A percentile compares a stretch with the other conserved stretches of the same genome.
phyloP scores from a whole-genome alignment of 2,113 vertebrate genomes.

The Puntigrus tetrazona region DNA sequence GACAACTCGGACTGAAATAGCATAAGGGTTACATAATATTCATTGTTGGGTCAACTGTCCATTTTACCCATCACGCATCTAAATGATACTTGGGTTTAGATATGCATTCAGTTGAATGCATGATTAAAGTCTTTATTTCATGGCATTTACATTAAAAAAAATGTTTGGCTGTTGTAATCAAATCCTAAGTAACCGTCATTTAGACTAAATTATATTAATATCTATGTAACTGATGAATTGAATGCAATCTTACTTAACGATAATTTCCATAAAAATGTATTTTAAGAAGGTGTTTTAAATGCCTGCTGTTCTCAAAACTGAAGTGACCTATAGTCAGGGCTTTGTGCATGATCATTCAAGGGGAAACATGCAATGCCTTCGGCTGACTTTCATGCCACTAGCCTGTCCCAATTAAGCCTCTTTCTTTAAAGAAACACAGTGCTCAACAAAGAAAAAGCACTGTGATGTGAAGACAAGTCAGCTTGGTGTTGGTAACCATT shows the following conservation, averaged over 20 bases:
- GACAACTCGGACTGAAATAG: not conserved
- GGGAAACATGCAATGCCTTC: slow-evolving; percentile 21
- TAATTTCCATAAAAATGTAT: not conserved
- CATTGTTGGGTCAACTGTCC: not conserved
- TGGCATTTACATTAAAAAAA: not conserved
- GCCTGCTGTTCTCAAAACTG: not conserved
- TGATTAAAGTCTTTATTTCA: not conserved
- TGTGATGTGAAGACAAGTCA: not conserved
- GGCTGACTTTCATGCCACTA: slow-evolving; percentile 36
- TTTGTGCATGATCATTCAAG: slow-evolving; percentile 42
- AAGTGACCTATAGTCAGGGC: slow-evolving; percentile 17
- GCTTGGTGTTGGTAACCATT: not conserved
- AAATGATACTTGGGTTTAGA: not conserved
- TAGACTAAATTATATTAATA: not conserved
- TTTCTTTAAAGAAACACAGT: slow-evolving; percentile 22
- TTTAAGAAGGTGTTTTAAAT: slow-evolving; percentile 9
- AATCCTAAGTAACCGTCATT: not conserved
- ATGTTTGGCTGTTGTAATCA: not conserved
- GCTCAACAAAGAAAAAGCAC: not conserved
- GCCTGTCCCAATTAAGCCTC: slow-evolving; percentile 34
- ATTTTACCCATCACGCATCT: not conserved
- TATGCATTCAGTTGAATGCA: not conserved
- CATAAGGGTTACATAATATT: not conserved
- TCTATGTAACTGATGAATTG: not conserved
- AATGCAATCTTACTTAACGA: not conserved